Evolutionary conservation across 2,113 vertebrate species (phyloP), one percentile per base, ranked within the genome.

Genomic region (Petroica traversi): DNA sequence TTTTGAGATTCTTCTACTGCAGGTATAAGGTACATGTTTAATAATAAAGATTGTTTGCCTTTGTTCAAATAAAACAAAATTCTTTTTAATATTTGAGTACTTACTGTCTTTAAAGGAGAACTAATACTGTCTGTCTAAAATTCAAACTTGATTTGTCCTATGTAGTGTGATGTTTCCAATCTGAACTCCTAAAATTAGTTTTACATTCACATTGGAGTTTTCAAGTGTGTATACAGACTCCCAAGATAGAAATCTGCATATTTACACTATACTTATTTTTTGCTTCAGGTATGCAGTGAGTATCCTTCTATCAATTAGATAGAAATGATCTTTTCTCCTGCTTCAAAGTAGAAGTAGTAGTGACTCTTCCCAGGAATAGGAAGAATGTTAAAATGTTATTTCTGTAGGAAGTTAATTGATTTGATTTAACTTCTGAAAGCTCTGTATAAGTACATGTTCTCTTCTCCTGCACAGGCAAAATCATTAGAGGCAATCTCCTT

Each of bases 1-100:
- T 86, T 49, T 40, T 88, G 77, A 96, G n/a, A 89, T 95, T 91
- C 87, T 94, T 97, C 29, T 96, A 61, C 73, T 75, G 38, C 89
- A 96, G 78, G 63, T 91, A 78, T 88, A 93, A 62, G 55, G 46
- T 61, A 55, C 5, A 2, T 78, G 67, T 95, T 85, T 94, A 88
- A 68, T 87, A 94, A 78, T 93, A 79, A 94, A 80, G 92, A 84
- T 59, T 93, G 33, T 89, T 78, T 95, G 41, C 28, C 45, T 96
- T 92, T 95, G 61, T 95, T 91, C 72, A 94, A 95, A 96, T 96
- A 95, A 95, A 95, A 85, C 19, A 66, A 57, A 82, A 38, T 69
- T 88, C n/a, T 89, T 96, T 80, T 93, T 85, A 93, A 91, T 91
- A 52, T 38, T 46, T 95, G 93, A 54, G 69, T 82, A 34, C 25